Evolutionary conservation across 2,888 invertebrate species (phyloP).

Genomic region (Stenotaenia linearis): DNA sequence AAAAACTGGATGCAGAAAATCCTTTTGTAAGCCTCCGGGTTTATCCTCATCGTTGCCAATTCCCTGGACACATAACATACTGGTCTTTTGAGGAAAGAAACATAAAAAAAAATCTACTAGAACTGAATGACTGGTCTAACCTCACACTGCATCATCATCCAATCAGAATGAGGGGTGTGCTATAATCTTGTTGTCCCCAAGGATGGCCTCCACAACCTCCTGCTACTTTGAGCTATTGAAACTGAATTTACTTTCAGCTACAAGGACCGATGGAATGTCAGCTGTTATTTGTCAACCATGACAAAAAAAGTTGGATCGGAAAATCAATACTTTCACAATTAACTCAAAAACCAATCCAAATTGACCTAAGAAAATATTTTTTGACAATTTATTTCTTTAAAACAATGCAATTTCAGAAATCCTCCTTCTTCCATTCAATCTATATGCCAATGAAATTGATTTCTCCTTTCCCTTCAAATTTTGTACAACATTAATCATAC

Average conservation of each 20-base stretch:
- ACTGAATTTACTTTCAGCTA: not conserved
- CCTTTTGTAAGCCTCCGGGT: not conserved
- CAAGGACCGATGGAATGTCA: not conserved
- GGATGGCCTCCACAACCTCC: not conserved
- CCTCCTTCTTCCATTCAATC: not conserved
- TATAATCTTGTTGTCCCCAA: not conserved
- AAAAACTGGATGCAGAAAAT: not conserved
- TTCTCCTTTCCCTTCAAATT: not conserved
- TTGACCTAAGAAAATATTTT: not conserved
- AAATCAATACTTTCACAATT: not conserved
- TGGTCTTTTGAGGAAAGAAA: not conserved
- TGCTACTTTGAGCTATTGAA: not conserved
- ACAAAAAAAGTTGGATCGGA: not conserved
- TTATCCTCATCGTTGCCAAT: not conserved
- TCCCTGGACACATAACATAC: not conserved
- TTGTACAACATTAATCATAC: not conserved
- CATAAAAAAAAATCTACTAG: not conserved
- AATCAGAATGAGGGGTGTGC: not conserved
- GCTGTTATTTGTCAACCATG: not conserved
- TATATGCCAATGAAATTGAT: not conserved
- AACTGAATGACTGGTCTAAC: not conserved
- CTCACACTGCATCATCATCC: not conserved
- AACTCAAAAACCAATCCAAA: not conserved
- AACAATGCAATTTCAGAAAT: not conserved
- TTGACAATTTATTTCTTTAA: not conserved